These are phyloP conservation scores for Mesocricetus auratus DNA, from an alignment of 2,113 vertebrate genomes.

Conservation along the genomic window DNA sequence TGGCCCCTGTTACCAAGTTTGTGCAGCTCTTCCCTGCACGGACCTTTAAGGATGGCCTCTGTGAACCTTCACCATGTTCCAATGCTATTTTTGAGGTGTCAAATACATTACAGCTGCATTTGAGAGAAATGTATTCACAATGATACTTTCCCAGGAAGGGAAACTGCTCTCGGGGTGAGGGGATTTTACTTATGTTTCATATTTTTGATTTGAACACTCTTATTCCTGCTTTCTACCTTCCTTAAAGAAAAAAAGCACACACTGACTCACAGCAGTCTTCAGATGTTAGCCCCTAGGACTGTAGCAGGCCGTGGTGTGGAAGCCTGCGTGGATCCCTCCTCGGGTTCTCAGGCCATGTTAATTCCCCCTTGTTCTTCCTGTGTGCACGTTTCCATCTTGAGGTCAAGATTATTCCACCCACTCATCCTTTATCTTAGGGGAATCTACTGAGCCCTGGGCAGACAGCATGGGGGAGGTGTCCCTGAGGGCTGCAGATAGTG, in stretches of 20 bases:
- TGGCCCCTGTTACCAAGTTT: no score
- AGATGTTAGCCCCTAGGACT: neutral
- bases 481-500: neutral
- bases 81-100: constrained; percentile 9
- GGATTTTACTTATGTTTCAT: constrained; percentile 51
- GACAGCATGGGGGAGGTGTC: neutral
- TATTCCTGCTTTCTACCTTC: neutral
- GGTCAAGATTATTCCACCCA: neutral
- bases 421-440: neutral
- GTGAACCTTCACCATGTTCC: neutral
- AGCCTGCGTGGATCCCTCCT: rapidly evolving
- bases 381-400: neutral
- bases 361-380: neutral
- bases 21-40: no score
- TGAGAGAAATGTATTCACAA: neutral
- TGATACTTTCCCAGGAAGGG: neutral
- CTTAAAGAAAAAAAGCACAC: constrained; percentile 1
- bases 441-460: neutral
- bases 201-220: constrained; percentile 49
- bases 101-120: neutral
- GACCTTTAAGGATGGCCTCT: neutral
- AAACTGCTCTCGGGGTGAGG: neutral
- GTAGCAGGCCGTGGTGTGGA: rapidly evolving
- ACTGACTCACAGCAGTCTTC: neutral
- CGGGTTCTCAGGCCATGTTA: neutral